Evolutionary conservation across 2,113 vertebrate genomes (phyloP), one percentile per base, ranked within the genome.

Genomic region (Nesoenas mayeri): DNA sequence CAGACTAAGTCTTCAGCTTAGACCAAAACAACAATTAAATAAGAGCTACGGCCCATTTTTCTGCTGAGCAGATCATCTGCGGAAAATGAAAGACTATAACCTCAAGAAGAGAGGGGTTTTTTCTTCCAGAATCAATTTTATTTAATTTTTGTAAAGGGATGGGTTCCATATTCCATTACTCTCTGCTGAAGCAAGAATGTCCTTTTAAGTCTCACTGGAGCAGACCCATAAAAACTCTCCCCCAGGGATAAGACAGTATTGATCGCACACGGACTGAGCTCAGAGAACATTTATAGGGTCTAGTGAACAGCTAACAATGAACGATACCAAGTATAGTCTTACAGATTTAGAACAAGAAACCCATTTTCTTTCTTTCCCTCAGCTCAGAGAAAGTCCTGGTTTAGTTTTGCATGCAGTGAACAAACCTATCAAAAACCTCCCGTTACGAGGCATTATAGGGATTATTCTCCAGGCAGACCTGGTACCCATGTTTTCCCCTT

Each of bases 81-180:
- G 53, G 78, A 83, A 42, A 11, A 9, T 73, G 64, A 80, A 91
- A 81, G 82, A 54, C 38, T 88, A 34, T 47, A 93, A 88, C 20
- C 51, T 86, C 60, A 42, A 72, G 29, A 79, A 60, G 10, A 73
- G 50, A 88, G n/a, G 34, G 58, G 2, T 64, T 77, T 96, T 79
- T 61, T n/a, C 22, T 40, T 67, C 60, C 64, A 67, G 86, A 94
- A 93, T 74, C 82, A 81, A 90, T 88, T 86, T 88, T 88, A 75
- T 71, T 94, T 92, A 54, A 80, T 85, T 96, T 91, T 88, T 83
- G 9, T 78, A 51, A 38, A 50, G 61, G 47, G 38, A 53, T 88
- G 61, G 50, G 38, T 86, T 94, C 90, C 88, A 48, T 91, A 74
- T 91, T 90, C 90, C 64, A 57, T 77, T 93, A 79, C 64, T 82